Evolutionary conservation across 1,140 invertebrate genomes (phyloP).

Genomic region (Coenobita brevimanus): DNA sequence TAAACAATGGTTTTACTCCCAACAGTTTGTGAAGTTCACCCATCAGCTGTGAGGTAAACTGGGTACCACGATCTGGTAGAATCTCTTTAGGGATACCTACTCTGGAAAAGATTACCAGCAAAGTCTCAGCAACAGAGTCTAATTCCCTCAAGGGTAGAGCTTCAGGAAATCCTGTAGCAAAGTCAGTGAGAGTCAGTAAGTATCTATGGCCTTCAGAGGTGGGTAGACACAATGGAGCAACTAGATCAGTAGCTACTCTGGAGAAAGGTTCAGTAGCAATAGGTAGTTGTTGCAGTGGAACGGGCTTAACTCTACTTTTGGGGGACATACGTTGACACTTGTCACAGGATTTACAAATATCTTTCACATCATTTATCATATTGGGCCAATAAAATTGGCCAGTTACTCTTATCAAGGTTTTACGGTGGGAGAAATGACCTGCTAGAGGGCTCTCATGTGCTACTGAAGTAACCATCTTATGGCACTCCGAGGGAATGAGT

Average conservation of each 20-base stretch:
- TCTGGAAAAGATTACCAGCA: not conserved
- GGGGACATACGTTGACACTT: too few species aligned
- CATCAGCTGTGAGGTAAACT: too few species aligned
- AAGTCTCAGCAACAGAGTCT: constrained; percentile 6
- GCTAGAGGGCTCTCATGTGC: not conserved
- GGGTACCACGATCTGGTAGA: too few species aligned
- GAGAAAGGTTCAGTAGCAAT: too few species aligned
- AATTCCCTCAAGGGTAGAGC: constrained; percentile 5
- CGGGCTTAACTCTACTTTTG: not conserved
- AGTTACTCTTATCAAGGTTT: too few species aligned
- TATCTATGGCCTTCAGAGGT: constrained; percentile 21
- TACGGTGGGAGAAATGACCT: not conserved
- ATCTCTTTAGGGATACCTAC: not conserved
- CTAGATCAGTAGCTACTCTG: not conserved
- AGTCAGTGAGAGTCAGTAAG: constrained; percentile 2
- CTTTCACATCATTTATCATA: not conserved
- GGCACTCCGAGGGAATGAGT: not conserved
- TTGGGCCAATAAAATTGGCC: not conserved
- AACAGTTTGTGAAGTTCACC: too few species aligned
- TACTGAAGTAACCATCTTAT: not conserved
- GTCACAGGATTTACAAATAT: too few species aligned
- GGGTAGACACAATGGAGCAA: not conserved
- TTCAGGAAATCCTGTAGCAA: too few species aligned
- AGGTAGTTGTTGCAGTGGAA: not conserved
- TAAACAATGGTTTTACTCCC: too few species aligned